phyloP scores from a whole-genome alignment of 2,113 vertebrate species.

The Guaruba guarouba region DNA sequence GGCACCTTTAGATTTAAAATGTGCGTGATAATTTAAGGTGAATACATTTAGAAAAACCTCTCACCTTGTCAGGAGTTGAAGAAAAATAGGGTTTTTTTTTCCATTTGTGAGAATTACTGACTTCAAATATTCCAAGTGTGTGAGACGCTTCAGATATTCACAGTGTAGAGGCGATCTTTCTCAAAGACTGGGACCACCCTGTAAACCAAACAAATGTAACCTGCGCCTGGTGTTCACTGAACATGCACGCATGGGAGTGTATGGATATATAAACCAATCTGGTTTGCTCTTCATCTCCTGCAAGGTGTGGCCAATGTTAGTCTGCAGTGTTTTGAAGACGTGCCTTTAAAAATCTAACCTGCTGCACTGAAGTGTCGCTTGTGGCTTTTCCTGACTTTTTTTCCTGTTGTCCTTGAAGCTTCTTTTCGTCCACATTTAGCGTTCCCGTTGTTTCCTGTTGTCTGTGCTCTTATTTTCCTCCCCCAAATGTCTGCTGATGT shows the following conservation, averaged over 20 bases:
- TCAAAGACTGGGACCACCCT: background rate
- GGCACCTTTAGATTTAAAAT: background rate
- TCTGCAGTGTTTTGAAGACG: background rate
- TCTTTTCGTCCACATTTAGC: background rate
- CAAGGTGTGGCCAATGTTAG: background rate
- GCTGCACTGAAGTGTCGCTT: background rate
- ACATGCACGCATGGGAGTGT: background rate
- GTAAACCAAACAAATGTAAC: background rate
- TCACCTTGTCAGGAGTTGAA: background rate
- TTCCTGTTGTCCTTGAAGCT: background rate
- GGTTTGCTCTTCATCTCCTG: background rate
- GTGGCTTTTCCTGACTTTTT: background rate
- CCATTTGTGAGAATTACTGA: background rate
- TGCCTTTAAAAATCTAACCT: background rate
- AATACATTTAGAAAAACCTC: background rate
- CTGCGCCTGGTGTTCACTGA: background rate
- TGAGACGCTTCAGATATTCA: background rate
- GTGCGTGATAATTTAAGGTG: fast-evolving
- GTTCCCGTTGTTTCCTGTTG: background rate
- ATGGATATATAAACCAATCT: background rate
- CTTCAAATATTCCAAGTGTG: background rate
- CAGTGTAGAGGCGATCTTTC: background rate
- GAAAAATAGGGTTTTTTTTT: background rate
- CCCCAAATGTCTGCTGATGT: background rate
- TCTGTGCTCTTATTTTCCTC: background rate